Evolutionary conservation across 1,140 invertebrate species (phyloP).

Genomic region (Neodiprion pinetum): DNA sequence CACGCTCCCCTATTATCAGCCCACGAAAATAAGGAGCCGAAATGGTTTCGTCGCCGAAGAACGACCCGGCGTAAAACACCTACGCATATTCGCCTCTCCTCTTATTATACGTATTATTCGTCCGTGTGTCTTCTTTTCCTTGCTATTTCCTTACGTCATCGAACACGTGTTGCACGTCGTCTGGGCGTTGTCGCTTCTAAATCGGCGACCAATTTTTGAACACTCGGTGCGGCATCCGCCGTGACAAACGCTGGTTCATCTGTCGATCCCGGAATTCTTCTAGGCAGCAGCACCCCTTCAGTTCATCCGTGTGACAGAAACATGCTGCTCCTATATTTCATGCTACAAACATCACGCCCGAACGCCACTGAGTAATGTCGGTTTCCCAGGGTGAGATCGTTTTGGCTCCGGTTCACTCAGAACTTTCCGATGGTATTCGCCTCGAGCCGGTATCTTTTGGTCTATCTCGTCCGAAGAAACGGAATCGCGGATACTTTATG

Average conservation of each 20-base stretch:
- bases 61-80: no score
- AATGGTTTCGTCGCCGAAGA: no score
- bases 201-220: not conserved
- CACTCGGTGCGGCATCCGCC: not conserved
- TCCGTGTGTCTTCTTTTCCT: no score
- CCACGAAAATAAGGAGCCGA: no score
- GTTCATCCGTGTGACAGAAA: slow-evolving; percentile 30
- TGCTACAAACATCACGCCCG: slow-evolving; percentile 16
- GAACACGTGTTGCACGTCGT: no score
- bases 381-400: not conserved
- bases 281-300: slow-evolving; percentile 13
- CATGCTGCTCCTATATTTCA: slow-evolving; percentile 33
- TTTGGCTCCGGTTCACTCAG: not conserved
- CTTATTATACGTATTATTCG: no score
- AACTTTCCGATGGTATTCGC: not conserved
- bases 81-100: no score
- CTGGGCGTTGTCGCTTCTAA: not conserved
- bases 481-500: no score
- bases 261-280: not conserved
- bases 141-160: no score
- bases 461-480: no score
- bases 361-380: slow-evolving; percentile 30
- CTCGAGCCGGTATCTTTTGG: no score
- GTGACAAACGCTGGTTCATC: not conserved
- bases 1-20: not conserved